phyloP scores from a whole-genome alignment of 2,113 vertebrate genomes.

The Rhinolophus sinicus region DNA sequence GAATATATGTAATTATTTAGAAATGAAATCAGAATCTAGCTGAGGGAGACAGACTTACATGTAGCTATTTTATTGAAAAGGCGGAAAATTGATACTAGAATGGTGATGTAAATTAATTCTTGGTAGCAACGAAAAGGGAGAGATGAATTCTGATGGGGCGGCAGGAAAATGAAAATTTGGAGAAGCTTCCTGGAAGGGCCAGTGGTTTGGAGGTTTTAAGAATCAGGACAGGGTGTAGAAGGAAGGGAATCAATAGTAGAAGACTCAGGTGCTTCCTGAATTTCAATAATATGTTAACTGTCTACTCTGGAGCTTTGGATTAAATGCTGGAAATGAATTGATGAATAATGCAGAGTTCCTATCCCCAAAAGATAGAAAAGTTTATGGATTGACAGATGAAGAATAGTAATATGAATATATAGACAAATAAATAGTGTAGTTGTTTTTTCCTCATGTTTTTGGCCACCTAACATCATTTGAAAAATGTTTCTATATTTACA shows the following conservation, averaged over 20 bases:
- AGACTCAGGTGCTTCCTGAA: not conserved
- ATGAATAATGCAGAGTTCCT: not conserved
- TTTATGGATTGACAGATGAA: not conserved
- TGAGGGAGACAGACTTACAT: too few species aligned
- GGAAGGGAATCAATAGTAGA: not conserved
- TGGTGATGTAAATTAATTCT: not conserved
- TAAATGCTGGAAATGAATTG: not conserved
- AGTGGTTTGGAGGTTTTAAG: not conserved
- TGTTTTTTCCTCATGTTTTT: not conserved
- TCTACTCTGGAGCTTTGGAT: too few species aligned
- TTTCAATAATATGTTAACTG: not conserved
- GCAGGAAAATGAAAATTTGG: not conserved
- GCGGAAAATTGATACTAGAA: not conserved
- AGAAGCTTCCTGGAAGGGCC: not conserved
- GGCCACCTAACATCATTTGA: not conserved
- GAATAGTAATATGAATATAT: not conserved
- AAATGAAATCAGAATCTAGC: too few species aligned
- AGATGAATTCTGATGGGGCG: not conserved
- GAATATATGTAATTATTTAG: not conserved
- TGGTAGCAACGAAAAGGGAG: not conserved
- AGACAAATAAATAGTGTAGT: not conserved
- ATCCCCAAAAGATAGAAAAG: not conserved
- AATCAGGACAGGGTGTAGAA: not conserved
- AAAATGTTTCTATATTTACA: not conserved
- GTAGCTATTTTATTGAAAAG: not conserved